phyloP scores from a whole-genome alignment of 2,888 invertebrate species.

The Conomelus anceps region DNA sequence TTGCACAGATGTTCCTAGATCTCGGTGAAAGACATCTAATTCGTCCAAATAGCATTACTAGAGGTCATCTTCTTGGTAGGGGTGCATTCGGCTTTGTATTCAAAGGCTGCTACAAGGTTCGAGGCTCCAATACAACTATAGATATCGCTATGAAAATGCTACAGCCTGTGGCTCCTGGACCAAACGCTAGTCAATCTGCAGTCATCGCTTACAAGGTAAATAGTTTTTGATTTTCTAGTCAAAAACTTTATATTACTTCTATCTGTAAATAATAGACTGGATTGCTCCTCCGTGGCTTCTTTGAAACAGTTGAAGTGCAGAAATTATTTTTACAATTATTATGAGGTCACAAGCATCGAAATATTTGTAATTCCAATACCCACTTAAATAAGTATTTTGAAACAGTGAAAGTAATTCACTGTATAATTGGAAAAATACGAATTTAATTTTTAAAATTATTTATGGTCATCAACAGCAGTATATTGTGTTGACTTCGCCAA shows the following conservation, averaged over 20 bases:
- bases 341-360: too few relatives aligned
- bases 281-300: too few relatives aligned
- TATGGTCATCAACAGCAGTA: too few relatives aligned
- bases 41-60: conserved; percentile 70
- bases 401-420: too few relatives aligned
- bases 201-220: conserved; percentile 50
- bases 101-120: conserved; percentile 62
- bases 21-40: conserved; percentile 75
- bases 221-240: background rate
- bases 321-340: too few relatives aligned
- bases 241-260: background rate
- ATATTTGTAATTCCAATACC: too few relatives aligned
- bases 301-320: too few relatives aligned
- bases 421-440: too few relatives aligned
- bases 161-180: conserved; percentile 85
- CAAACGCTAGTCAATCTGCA: conserved; percentile 58
- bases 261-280: background rate
- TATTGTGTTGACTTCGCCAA: too few relatives aligned
- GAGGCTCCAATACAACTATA: conserved; percentile 46
- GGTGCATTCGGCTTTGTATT: conserved; percentile 98
- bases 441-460: too few relatives aligned
- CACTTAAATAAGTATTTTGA: too few relatives aligned
- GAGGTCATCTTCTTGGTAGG: conserved; percentile 75
- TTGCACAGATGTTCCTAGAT: conserved; percentile 69
- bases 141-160: conserved; percentile 92